Conservation (phyloP, 2,888 invertebrate genomes). For the Catonia carolina region DNA sequence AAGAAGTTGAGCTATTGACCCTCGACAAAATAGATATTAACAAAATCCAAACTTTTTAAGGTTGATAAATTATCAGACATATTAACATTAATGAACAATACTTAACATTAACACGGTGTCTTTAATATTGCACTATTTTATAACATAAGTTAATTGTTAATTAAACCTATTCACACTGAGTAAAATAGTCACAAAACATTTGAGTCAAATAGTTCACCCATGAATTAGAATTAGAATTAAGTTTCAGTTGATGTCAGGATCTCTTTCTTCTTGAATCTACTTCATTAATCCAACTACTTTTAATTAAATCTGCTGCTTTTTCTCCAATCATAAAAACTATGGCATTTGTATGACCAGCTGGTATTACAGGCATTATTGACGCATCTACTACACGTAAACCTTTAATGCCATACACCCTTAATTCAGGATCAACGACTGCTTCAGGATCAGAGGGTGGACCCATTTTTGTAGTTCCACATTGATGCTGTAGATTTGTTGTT, state of each 20-base stretch:
- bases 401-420: slow-evolving; percentile 58
- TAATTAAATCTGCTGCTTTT: slow-evolving; percentile 66
- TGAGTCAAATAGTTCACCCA: neutral
- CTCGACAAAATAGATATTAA: no score
- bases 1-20: no score
- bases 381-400: slow-evolving; percentile 69
- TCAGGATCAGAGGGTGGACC: slow-evolving; percentile 50
- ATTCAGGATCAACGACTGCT: slow-evolving; percentile 57
- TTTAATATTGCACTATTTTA: no score
- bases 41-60: no score
- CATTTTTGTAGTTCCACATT: slow-evolving; percentile 62
- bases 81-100: no score
- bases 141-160: no score
- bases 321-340: slow-evolving; percentile 77
- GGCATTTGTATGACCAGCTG: slow-evolving; percentile 70
- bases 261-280: neutral
- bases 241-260: neutral
- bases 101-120: no score
- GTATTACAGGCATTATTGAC: slow-evolving; percentile 70
- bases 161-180: no score
- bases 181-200: neutral
- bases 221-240: neutral
- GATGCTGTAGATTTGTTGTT: slow-evolving; percentile 64
- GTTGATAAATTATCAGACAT: no score
- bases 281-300: slow-evolving; percentile 45